Base-by-base conservation (phyloP, 2,797 vertebrate genomes). In the Cetoscarus ocellatus region DNA sequence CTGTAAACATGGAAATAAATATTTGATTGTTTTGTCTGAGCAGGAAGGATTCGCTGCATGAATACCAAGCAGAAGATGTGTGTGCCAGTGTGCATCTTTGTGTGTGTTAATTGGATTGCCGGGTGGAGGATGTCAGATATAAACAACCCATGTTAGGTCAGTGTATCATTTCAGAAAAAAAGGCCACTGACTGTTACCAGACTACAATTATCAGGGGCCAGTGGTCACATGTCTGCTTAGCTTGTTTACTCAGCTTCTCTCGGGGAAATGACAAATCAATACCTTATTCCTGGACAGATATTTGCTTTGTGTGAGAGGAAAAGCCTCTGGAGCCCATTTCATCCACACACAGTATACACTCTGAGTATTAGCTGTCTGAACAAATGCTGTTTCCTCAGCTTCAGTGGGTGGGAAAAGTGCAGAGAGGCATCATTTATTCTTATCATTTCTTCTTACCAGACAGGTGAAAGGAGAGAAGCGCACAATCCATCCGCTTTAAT, bases 261-360 rank as follows among this genome's bases (percentile, higher is more conserved):
- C 58, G 50, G 79, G 74, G 84, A 91, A 90, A 91, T 89, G 82
- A 88, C 73, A 75, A 83, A 91, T 91, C 91, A 88, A 87, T 91
- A 84, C 73, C 76, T 86, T 90, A 80, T 92, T 90, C 80, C 78
- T 72, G 76, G 61, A 86, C 75, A 73, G 83, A 84, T 90, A 86
- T 91, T 90, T 89, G 83, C 81, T 86, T 85, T 88, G 79, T 76
- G 82, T 70, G 82, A 86, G 75, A 85, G 82, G 82, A 87, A 91
- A 88, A 86, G 79, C 77, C 83, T 85, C 72, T 48, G 5, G 40
- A 85, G 82, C 70, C 66, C 61, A 69, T 90, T 83, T 89, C 82
- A 85, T 86, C 80, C 78, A 73, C 73, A 90, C 81, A 84, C 73
- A 70, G 77, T 85, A 78, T 86, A 86, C 72, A 80, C 54, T 70